Percentiles rank a stretch among this genome's conserved stretches.
These are phyloP conservation scores for Aelia acuminata DNA, from an alignment of 2,888 invertebrate genomes.

Conservation along the genomic window DNA sequence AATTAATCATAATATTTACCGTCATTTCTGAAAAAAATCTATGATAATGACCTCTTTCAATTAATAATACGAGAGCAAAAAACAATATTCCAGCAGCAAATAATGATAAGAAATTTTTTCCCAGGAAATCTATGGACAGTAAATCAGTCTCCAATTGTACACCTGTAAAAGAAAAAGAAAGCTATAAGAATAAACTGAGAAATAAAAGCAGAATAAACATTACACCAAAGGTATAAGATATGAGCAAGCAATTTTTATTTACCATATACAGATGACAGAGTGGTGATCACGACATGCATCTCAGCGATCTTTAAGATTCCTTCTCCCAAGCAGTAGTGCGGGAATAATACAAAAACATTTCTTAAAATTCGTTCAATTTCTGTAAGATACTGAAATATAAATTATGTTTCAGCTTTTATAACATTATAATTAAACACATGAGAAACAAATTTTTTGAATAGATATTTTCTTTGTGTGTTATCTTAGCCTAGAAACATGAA, in stretches of 20 bases:
- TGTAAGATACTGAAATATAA: constrained; percentile 60
- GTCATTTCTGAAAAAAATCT: constrained; percentile 67
- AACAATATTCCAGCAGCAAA: constrained; percentile 73
- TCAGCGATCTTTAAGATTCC: constrained; percentile 72
- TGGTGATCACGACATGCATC: constrained; percentile 67
- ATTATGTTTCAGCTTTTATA: neutral
- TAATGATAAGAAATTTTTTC: constrained; percentile 78
- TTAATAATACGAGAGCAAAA: constrained; percentile 65
- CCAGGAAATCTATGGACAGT: constrained; percentile 76
- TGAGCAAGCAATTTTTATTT: neutral
- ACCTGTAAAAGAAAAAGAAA: constrained; percentile 58
- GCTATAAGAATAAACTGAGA: too few relatives aligned
- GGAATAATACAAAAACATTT: constrained; percentile 75
- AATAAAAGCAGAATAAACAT: neutral
- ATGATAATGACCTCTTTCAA: constrained; percentile 68
- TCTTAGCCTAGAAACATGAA: too few relatives aligned
- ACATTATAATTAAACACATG: neutral
- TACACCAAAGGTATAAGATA: neutral
- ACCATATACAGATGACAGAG: constrained; percentile 61
- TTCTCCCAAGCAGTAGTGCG: constrained; percentile 90
- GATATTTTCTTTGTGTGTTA: too few relatives aligned
- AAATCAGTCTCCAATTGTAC: constrained; percentile 60
- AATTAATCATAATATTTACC: constrained; percentile 49
- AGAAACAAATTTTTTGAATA: too few relatives aligned
- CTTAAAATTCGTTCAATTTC: constrained; percentile 60